phyloP scores from a whole-genome alignment of 2,888 invertebrate genomes.

The Tenthredo notha region DNA sequence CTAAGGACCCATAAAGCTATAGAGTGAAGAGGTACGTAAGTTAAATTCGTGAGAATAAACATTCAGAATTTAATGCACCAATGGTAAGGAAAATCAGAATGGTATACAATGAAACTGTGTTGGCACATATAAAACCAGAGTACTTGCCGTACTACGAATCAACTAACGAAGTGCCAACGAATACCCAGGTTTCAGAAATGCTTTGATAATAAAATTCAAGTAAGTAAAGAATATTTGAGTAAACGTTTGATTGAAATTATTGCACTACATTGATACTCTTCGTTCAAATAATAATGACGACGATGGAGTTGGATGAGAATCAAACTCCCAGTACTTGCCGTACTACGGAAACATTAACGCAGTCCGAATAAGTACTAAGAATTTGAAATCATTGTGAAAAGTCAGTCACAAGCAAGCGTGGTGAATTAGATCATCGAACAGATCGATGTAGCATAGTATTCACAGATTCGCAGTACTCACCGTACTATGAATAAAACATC shows the following conservation, averaged over 20 bases:
- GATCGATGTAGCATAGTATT: neutral
- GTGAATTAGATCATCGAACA: neutral
- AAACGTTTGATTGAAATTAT: neutral
- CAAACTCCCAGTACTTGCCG: slow-evolving; percentile 24
- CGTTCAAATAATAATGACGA: neutral
- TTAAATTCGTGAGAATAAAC: neutral
- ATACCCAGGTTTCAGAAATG: slow-evolving; percentile 40
- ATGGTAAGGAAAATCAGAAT: neutral
- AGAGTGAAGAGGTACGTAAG: neutral
- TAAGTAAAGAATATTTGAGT: slow-evolving; percentile 3
- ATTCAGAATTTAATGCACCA: neutral
- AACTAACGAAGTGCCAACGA: slow-evolving; percentile 29
- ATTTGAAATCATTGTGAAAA: slow-evolving; percentile 2
- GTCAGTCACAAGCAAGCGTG: neutral
- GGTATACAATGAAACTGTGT: neutral
- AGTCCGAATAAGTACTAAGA: slow-evolving; percentile 41
- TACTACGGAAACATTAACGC: slow-evolving; percentile 17
- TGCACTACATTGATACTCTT: neutral
- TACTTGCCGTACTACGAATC: slow-evolving; percentile 47
- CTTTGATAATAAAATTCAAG: slow-evolving; percentile 10
- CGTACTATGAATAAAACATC: slow-evolving; percentile 68
- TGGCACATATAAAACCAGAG: slow-evolving; percentile 36
- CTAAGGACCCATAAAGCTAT: slow-evolving; percentile 27
- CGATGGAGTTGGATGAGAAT: neutral
- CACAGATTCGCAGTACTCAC: slow-evolving; percentile 64